A percentile compares a stretch with the other conserved stretches of the same genome.
Evolutionary conservation across 2,113 vertebrate species (phyloP).

Genomic region (Struthio camelus): DNA sequence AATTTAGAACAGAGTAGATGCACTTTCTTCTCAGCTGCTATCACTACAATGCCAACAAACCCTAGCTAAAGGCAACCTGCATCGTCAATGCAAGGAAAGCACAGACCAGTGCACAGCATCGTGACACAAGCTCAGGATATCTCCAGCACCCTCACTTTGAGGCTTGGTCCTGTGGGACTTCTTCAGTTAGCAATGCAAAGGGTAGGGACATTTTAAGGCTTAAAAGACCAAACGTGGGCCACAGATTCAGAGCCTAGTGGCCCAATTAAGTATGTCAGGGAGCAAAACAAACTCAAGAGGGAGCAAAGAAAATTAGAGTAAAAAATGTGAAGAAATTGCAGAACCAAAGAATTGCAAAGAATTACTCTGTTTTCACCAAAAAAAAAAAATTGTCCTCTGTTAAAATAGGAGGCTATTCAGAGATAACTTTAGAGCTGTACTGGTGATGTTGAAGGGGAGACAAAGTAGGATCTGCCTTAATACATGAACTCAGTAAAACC

Average conservation of each 20-base stretch:
- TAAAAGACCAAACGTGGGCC: background rate
- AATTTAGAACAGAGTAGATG: background rate
- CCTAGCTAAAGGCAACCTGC: background rate
- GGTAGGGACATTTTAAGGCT: background rate
- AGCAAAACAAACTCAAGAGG: background rate
- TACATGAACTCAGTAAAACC: background rate
- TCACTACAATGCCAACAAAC: background rate
- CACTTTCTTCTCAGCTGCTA: background rate
- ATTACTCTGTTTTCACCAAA: background rate
- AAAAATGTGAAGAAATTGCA: background rate
- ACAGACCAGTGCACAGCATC: background rate
- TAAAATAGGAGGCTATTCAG: background rate
- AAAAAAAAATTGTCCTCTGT: background rate
- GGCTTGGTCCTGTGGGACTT: background rate
- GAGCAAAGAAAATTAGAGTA: background rate
- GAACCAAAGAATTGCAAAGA: background rate
- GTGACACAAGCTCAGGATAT: background rate
- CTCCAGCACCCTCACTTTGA: background rate
- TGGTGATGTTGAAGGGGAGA: background rate
- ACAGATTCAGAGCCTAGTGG: background rate
- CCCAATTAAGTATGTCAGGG: background rate
- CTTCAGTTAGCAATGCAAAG: background rate
- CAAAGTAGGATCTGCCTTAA: background rate
- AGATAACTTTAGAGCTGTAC: background rate
- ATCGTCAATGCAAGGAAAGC: background rate